Evolutionary conservation across 2,888 invertebrate species (phyloP).

Genomic region (Scaptomyza parva): DNA sequence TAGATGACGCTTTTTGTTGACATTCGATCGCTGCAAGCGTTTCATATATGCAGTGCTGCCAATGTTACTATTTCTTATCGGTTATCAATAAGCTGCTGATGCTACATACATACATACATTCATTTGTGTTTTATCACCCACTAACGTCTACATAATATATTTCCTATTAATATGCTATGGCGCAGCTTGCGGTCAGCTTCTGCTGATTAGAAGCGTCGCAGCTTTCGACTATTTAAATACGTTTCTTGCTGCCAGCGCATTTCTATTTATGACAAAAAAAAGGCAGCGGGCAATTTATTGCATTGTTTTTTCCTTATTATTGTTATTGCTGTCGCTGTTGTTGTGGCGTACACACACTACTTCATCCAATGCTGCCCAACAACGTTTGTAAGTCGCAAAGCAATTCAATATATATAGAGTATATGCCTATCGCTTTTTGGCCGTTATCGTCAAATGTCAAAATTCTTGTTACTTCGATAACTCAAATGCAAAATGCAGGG

Average conservation of each 20-base stretch:
- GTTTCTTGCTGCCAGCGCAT: conserved; percentile 21
- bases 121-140: neutral
- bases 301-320: conserved; percentile 10
- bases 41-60: conserved; percentile 15
- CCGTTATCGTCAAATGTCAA: conserved; percentile 1
- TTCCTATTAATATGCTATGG: conserved; percentile 22
- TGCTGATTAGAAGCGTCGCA: conserved; percentile 36
- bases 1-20: conserved; percentile 23
- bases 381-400: conserved; percentile 10
- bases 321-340: conserved; percentile 7
- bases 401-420: conserved; percentile 9
- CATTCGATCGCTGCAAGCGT: conserved; percentile 30
- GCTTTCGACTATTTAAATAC: conserved; percentile 28
- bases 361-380: conserved; percentile 5
- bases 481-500: neutral
- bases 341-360: neutral
- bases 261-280: conserved; percentile 36
- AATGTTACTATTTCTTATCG: conserved; percentile 23
- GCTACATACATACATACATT: conserved; percentile 28
- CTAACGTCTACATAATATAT: conserved; percentile 13
- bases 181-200: conserved; percentile 18
- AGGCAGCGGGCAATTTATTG: conserved; percentile 24
- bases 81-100: conserved; percentile 32
- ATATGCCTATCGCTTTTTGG: neutral
- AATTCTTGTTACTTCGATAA: neutral